Evolutionary conservation across 2,113 vertebrate species (phyloP).

Genomic region (Labrus mixtus): DNA sequence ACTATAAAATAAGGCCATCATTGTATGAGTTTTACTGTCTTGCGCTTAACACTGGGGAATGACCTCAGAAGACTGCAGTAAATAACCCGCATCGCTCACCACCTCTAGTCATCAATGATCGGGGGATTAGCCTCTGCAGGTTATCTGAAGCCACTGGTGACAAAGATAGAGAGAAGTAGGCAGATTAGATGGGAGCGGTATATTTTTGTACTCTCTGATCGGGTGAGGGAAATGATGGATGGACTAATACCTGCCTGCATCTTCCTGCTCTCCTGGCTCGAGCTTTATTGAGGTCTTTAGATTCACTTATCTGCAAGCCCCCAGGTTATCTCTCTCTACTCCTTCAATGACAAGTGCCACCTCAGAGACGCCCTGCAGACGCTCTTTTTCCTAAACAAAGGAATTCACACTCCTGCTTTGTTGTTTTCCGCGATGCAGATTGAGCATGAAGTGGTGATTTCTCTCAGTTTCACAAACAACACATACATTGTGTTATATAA

Average conservation of each 20-base stretch:
- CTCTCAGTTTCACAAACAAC: slow-evolving; percentile 7
- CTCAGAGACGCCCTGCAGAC: slow-evolving; percentile 56
- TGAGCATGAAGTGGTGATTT: neutral
- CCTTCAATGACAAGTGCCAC: slow-evolving; percentile 70
- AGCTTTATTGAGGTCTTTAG: slow-evolving; percentile 78
- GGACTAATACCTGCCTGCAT: slow-evolving; percentile 72
- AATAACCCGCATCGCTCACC: slow-evolving; percentile 6
- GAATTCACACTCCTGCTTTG: slow-evolving; percentile 11
- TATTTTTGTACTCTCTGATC: slow-evolving; percentile 79
- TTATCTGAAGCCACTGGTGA: slow-evolving; percentile 71
- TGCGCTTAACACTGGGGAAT: neutral
- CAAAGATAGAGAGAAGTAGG: slow-evolving; percentile 68
- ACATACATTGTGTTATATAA: neutral
- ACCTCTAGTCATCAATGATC: slow-evolving; percentile 52
- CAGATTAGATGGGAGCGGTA: slow-evolving; percentile 75
- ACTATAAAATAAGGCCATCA: neutral
- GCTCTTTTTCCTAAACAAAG: slow-evolving; percentile 55
- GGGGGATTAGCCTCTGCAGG: slow-evolving; percentile 54
- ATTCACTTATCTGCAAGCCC: slow-evolving; percentile 78
- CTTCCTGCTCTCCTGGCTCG: slow-evolving; percentile 59
- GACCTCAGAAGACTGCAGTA: neutral
- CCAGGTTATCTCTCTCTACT: slow-evolving; percentile 62
- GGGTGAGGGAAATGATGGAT: slow-evolving; percentile 77
- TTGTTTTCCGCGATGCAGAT: slow-evolving; percentile 17
- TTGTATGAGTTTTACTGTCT: neutral